A percentile compares a stretch with the other conserved stretches of the same genome.
These are phyloP conservation scores for Ichneumoninae sp. DNA, from an alignment of 2,888 invertebrate genomes.

Conservation along the genomic window DNA sequence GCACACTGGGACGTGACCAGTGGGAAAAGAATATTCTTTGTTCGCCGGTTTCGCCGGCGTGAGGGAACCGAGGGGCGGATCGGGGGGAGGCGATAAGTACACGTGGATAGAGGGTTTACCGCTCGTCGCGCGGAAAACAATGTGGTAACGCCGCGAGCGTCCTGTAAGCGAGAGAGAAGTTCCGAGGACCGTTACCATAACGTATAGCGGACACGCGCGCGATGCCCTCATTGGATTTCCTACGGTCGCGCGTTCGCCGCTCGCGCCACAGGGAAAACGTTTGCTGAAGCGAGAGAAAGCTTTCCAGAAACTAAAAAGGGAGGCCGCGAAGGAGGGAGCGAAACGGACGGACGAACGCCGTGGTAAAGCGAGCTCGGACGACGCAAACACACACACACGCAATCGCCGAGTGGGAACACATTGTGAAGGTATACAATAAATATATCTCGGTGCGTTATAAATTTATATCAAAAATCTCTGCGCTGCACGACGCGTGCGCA, in stretches of 20 bases:
- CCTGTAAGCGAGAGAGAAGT: constrained; percentile 56
- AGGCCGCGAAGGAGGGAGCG: not conserved
- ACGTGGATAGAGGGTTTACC: constrained; percentile 67
- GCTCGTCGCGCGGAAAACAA: constrained; percentile 66
- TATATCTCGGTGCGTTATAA: constrained; percentile 63
- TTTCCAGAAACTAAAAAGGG: constrained; percentile 41
- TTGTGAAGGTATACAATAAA: constrained; percentile 61
- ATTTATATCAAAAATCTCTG: constrained; percentile 63
- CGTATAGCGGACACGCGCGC: constrained; percentile 58
- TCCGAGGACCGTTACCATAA: constrained; percentile 67
- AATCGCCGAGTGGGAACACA: constrained; percentile 30
- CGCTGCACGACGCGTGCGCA: constrained; percentile 30
- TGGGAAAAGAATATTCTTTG: constrained; percentile 60
- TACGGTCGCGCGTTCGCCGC: constrained; percentile 40
- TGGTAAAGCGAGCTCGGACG: constrained; percentile 27
- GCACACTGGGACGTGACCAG: constrained; percentile 59
- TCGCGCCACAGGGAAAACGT: constrained; percentile 46
- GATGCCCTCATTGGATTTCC: constrained; percentile 66
- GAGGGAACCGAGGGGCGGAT: constrained; percentile 5
- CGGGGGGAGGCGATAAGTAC: constrained; percentile 63
- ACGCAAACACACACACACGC: not conserved
- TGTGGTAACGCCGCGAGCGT: constrained; percentile 64
- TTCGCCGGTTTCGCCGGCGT: constrained; percentile 14
- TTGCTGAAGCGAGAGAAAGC: constrained; percentile 59
- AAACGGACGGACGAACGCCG: constrained; percentile 7